Conservation (phyloP, 2,113 vertebrate species). For the Heptranchias perlo region DNA sequence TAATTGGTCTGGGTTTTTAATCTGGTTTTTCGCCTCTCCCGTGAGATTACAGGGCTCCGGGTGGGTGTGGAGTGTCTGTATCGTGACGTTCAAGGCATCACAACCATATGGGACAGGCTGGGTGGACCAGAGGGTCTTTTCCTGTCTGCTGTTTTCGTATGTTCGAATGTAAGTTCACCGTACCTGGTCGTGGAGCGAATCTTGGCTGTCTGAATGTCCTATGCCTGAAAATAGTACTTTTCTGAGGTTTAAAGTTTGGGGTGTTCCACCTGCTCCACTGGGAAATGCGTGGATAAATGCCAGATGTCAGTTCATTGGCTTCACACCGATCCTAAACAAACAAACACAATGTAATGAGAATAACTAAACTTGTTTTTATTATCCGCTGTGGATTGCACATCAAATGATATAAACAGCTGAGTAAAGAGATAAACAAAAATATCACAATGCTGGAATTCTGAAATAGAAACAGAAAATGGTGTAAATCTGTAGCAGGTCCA, state of each 20-base stretch:
- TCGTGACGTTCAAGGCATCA: no score
- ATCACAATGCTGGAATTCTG: background rate
- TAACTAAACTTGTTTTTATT: background rate
- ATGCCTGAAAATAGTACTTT: background rate
- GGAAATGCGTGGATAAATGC: background rate
- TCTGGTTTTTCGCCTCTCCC: no score
- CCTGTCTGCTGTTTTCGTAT: background rate
- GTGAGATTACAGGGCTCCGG: no score
- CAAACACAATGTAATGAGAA: background rate
- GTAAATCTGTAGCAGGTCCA: background rate
- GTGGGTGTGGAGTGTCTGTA: no score
- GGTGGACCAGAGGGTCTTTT: background rate
- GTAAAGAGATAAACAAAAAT: background rate
- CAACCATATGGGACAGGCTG: no score
- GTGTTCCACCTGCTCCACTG: background rate
- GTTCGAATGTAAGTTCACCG: background rate
- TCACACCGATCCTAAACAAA: background rate
- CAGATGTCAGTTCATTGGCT: background rate
- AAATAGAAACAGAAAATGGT: background rate
- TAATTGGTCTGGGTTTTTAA: no score
- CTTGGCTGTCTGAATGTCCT: background rate
- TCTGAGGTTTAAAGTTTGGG: background rate
- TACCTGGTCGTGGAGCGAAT: background rate
- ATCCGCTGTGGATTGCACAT: background rate
- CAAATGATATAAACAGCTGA: background rate